Percentiles rank a stretch among this genome's conserved stretches.
phyloP scores from a whole-genome alignment of 2,797 vertebrate genomes.

The Tangara arthus region DNA sequence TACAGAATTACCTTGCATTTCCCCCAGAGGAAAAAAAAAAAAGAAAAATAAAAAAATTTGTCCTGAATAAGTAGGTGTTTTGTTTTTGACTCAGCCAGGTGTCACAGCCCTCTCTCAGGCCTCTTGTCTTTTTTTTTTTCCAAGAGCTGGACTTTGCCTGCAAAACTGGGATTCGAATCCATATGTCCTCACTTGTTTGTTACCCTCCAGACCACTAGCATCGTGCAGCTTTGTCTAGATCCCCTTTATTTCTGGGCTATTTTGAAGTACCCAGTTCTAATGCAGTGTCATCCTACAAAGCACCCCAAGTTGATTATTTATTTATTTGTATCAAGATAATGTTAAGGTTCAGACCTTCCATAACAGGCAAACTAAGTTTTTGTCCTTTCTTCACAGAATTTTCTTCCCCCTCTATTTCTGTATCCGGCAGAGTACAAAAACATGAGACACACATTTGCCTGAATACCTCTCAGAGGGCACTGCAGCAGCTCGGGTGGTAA shows the following conservation, averaged over 20 bases:
- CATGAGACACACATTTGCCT: neutral
- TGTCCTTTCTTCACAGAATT: neutral
- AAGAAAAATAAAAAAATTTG: neutral
- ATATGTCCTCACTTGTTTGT: neutral
- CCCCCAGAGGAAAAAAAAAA: rapidly evolving
- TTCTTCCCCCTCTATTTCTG: neutral
- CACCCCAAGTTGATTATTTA: neutral
- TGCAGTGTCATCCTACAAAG: neutral
- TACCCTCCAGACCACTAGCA: neutral
- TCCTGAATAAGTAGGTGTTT: neutral
- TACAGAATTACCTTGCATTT: neutral
- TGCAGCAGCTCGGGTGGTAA: neutral
- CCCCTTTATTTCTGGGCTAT: neutral
- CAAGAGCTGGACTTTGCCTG: neutral
- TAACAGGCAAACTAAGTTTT: neutral
- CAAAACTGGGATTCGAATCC: neutral
- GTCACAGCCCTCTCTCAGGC: neutral
- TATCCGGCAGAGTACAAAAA: neutral
- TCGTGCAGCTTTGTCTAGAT: neutral
- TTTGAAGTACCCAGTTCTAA: neutral
- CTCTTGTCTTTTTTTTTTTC: neutral
- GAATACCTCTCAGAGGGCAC: neutral
- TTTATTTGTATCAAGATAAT: neutral
- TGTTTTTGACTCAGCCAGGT: neutral
- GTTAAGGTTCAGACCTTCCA: neutral